Base-by-base conservation (phyloP, 2,888 invertebrate genomes). In the Stenoptilia bipunctidactyla region DNA sequence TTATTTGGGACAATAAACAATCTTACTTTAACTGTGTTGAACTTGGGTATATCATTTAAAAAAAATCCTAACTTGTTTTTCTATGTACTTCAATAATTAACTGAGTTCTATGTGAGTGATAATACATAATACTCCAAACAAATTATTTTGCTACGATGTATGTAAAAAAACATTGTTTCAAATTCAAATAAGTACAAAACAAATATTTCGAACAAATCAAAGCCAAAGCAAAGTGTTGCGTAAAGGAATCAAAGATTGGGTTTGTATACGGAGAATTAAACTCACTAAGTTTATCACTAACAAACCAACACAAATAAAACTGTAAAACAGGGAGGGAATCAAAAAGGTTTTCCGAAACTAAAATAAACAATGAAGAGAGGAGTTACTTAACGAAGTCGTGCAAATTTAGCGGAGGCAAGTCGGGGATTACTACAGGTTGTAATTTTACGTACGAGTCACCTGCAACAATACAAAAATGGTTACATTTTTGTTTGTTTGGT, bases 311-410 rank as follows among this genome's bases (percentile, higher is more conserved):
- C 47, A 56, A 52, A 62, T 65, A 64, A 52, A 55, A 56, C 52
- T 58, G 56, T 61, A 56, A 63, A 65, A 55, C 52, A 52, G 52
- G 53, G 51, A 56, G 57, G 61, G 63, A 55, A 20, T 20, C 4
- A 56, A 58, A 61, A 61, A 61, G 60, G 56, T 55, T 48, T 53
- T 30, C 12, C 55, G 45, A 51, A 68, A 66, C 62, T 65, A 66
- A 66, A 74, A 66, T 65, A 68, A 72, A 73, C 69, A 68, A 64
- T 60, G 58, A 62, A 64, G 61, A 63, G 63, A 58, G 55, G 61
- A 70, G 64, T 64, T 64, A 63, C 63, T 66, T 73, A 72, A 74
- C 71, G 71, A 73, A 72, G 68, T 68, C 56, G 66, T 63, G 67
- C 65, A 68, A 66, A 67, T 67, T 68, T 59, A 61, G 66, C 58